These are phyloP conservation scores for Popillia japonica DNA, from an alignment of 1,140 invertebrate genomes.

Conservation along the genomic window DNA sequence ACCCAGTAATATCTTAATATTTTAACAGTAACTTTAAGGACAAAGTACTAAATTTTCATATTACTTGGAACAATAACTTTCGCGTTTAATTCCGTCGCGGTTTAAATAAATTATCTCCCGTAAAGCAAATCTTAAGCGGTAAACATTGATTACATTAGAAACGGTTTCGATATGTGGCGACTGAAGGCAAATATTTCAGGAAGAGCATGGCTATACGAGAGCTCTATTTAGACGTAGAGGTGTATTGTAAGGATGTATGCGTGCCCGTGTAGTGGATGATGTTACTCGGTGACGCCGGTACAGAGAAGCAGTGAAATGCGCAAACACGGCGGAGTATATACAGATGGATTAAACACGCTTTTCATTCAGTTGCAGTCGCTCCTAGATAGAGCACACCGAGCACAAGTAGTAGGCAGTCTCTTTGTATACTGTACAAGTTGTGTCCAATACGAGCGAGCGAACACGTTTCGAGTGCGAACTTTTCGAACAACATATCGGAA, in stretches of 20 bases:
- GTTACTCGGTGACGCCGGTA: conserved; percentile 21
- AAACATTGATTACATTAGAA: conserved; percentile 7
- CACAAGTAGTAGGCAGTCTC: conserved; percentile 1
- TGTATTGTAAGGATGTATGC: background rate
- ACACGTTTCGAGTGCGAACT: conserved; percentile 32
- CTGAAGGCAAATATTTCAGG: conserved; percentile 13
- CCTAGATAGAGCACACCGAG: conserved; percentile 31
- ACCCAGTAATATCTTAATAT: too few relatives aligned
- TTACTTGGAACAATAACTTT: background rate
- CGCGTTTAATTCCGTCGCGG: background rate
- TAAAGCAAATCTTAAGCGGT: background rate
- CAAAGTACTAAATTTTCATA: too few relatives aligned
- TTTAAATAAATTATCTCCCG: background rate
- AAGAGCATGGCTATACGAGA: background rate
- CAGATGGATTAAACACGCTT: conserved; percentile 38
- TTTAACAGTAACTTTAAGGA: too few relatives aligned
- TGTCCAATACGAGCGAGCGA: conserved; percentile 16
- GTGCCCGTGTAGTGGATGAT: background rate
- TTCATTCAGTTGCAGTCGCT: conserved; percentile 37
- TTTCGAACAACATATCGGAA: conserved; percentile 3
- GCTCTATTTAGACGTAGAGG: background rate
- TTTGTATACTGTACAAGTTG: conserved; percentile 4
- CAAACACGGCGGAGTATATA: conserved; percentile 32
- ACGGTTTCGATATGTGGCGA: background rate
- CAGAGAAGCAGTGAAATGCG: conserved; percentile 28